Evolutionary conservation across 2,797 vertebrate species (phyloP).

Genomic region (Pristis pectinata): DNA sequence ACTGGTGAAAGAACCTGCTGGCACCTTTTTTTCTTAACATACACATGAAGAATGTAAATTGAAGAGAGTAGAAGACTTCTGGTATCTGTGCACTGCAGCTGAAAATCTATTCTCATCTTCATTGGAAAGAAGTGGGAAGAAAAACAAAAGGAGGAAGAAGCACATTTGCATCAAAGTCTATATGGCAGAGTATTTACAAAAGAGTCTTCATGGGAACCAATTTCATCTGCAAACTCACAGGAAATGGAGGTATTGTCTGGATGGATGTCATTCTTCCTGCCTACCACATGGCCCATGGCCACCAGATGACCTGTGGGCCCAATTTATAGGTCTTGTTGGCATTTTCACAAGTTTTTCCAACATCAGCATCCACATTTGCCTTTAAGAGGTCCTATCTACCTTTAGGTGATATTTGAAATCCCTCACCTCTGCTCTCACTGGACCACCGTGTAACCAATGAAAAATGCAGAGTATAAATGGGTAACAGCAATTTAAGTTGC

Average conservation of each 20-base stretch:
- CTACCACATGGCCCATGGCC: neutral
- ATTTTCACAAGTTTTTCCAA: neutral
- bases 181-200: neutral
- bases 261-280: neutral
- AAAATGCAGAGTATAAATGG: neutral
- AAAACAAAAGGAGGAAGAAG: neutral
- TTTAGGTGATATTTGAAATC: neutral
- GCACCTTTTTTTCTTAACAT: neutral
- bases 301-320: neutral
- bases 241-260: neutral
- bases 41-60: neutral
- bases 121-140: neutral
- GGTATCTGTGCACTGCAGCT: neutral
- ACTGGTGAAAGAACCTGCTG: neutral
- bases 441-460: neutral
- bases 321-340: neutral
- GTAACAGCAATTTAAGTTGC: neutral
- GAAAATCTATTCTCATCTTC: neutral
- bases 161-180: neutral
- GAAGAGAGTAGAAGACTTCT: neutral
- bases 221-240: neutral
- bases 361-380: neutral
- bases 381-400: neutral
- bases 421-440: neutral
- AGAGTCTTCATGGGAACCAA: neutral